Percentiles rank a stretch among this genome's conserved stretches.
Evolutionary conservation across 2,888 invertebrate genomes (phyloP).

Genomic region (Tipula lateralis): DNA sequence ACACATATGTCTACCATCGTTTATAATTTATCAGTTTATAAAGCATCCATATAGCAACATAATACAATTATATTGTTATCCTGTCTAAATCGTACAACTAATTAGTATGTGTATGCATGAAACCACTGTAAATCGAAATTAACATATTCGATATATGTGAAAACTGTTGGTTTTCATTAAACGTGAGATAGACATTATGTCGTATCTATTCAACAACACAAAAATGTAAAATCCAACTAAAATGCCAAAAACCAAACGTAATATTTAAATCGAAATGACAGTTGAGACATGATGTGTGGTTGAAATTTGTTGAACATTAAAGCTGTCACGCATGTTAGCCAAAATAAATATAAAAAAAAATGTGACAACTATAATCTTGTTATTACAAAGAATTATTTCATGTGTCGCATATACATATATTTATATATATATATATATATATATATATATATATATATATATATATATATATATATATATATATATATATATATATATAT

Average conservation of each 20-base stretch:
- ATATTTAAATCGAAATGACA: conserved; percentile 19
- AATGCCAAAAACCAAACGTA: neutral
- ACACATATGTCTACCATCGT: no score
- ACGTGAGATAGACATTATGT: neutral
- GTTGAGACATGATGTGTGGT: neutral
- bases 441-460: neutral
- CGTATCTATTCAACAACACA: neutral
- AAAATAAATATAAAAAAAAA: neutral
- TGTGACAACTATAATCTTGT: conserved; percentile 1
- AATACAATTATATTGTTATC: no score
- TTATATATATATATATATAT: neutral
- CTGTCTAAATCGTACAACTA: neutral
- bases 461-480: neutral
- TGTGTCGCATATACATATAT: neutral
- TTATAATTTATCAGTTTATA: no score
- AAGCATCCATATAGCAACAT: no score
- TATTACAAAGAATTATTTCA: neutral
- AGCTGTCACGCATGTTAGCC: conserved; percentile 11
- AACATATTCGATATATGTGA: no score
- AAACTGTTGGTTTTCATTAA: neutral
- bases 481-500: neutral
- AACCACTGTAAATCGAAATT: no score
- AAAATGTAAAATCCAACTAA: neutral
- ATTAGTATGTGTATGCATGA: no score
- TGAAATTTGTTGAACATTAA: conserved; percentile 24